Conservation (phyloP, 2,888 invertebrate genomes). For the Corbicula japonica region DNA sequence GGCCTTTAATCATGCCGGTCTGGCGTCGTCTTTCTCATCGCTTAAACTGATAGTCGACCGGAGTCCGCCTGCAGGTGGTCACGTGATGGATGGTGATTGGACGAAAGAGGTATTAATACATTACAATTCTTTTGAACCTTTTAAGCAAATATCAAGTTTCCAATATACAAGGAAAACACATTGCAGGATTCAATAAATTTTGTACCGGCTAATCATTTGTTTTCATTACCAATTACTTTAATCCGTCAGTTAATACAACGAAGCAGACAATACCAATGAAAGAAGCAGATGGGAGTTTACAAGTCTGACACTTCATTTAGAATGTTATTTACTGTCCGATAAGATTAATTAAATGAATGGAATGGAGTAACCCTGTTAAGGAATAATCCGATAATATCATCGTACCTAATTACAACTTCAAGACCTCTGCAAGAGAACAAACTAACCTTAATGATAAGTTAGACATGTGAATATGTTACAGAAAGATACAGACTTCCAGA, state of each 20-base stretch:
- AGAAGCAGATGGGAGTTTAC: background rate
- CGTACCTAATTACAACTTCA: background rate
- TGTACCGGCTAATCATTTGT: background rate
- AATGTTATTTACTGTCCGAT: too few relatives aligned
- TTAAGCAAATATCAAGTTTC: background rate
- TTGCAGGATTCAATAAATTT: too few relatives aligned
- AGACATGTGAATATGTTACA: too few relatives aligned
- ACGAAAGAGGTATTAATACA: background rate
- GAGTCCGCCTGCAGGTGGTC: constrained; percentile 19
- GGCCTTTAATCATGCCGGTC: constrained; percentile 40
- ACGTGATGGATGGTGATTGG: constrained; percentile 17
- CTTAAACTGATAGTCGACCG: constrained; percentile 12
- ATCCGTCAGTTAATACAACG: background rate
- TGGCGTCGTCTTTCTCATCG: constrained; percentile 2
- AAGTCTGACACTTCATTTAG: background rate
- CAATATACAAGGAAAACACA: too few relatives aligned
- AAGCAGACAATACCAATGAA: background rate
- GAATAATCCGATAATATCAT: too few relatives aligned
- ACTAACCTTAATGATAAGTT: too few relatives aligned
- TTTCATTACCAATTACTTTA: background rate
- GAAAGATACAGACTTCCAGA: constrained; percentile 56
- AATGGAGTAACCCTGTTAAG: too few relatives aligned
- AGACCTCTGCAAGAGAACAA: too few relatives aligned
- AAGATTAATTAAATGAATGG: too few relatives aligned
- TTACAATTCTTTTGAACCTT: background rate